Evolutionary conservation across 2,113 vertebrate species (phyloP).

Genomic region (Oenanthe melanoleuca): DNA sequence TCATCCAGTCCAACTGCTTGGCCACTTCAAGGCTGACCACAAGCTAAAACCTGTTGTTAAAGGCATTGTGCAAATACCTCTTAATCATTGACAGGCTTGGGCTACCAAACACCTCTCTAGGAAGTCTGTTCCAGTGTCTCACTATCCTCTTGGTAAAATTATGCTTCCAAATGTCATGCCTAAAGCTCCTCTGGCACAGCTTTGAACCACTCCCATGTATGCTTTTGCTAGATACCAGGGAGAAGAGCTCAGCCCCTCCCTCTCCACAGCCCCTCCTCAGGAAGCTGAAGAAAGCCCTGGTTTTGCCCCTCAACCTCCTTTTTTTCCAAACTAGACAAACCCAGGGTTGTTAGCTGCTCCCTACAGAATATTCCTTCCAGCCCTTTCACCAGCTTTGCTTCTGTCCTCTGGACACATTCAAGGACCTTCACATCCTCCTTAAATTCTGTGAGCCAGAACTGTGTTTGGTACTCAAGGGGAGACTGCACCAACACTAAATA

Average conservation of each 20-base stretch:
- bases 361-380: background rate
- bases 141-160: background rate
- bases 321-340: background rate
- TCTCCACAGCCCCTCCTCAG: background rate
- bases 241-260: background rate
- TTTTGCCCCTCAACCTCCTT: accelerated
- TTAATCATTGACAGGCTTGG: background rate
- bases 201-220: background rate
- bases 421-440: background rate
- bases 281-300: background rate
- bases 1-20: background rate
- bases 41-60: background rate
- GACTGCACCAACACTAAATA: accelerated
- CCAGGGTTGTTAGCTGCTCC: background rate
- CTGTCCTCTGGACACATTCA: background rate
- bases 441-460: accelerated
- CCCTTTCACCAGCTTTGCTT: background rate
- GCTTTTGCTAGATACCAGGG: too few species aligned
- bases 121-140: background rate
- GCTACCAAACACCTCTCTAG: background rate
- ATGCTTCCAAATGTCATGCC: background rate
- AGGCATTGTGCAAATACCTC: background rate
- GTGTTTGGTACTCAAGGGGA: background rate
- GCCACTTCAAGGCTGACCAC: background rate
- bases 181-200: background rate